Evolutionary conservation across 30 jellyfish, hydroid and myxozoan species (phyloP).

Genomic region (Rhopilema esculentum): DNA sequence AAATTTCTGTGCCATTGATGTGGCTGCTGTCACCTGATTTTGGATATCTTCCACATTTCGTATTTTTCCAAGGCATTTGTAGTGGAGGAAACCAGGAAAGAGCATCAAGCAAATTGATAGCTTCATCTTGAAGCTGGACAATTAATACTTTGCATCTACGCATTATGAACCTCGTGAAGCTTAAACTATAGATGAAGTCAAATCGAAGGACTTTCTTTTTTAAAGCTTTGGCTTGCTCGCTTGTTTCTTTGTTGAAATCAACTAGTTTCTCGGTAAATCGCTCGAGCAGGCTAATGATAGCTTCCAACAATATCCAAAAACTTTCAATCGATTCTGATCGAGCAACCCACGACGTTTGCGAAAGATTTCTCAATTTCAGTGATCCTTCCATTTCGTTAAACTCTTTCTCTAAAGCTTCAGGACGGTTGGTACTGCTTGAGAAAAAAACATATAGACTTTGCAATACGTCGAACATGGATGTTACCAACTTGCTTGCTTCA

Average conservation of each 20-base stretch:
- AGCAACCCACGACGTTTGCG: constrained; percentile 50
- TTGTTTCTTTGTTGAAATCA: constrained; percentile 17
- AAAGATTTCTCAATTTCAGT: constrained; percentile 19
- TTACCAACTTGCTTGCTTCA: constrained; percentile 53
- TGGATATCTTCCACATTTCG: constrained; percentile 4
- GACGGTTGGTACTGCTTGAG: constrained; percentile 39
- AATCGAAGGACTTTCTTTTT: constrained; percentile 35
- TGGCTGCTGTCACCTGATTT: constrained; percentile 16
- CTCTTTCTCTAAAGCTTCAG: constrained; percentile 34
- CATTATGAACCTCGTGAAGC: constrained; percentile 27
- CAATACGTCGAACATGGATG: constrained; percentile 44
- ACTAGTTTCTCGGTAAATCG: neutral
- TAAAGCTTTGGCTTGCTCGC: constrained; percentile 27
- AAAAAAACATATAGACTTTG: constrained; percentile 18
- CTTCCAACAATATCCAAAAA: constrained; percentile 32
- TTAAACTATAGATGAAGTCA: constrained; percentile 19
- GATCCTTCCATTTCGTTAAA: constrained; percentile 16
- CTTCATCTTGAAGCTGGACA: constrained; percentile 53
- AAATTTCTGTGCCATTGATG: constrained; percentile 1
- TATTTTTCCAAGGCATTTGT: neutral
- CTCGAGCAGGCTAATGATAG: constrained; percentile 6
- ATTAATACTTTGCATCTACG: constrained; percentile 28
- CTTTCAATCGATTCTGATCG: constrained; percentile 40
- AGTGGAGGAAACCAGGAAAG: constrained; percentile 28
- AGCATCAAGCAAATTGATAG: constrained; percentile 19